phyloP scores from a whole-genome alignment of 2,113 vertebrate species.

The Pelecanoides urinatrix region DNA sequence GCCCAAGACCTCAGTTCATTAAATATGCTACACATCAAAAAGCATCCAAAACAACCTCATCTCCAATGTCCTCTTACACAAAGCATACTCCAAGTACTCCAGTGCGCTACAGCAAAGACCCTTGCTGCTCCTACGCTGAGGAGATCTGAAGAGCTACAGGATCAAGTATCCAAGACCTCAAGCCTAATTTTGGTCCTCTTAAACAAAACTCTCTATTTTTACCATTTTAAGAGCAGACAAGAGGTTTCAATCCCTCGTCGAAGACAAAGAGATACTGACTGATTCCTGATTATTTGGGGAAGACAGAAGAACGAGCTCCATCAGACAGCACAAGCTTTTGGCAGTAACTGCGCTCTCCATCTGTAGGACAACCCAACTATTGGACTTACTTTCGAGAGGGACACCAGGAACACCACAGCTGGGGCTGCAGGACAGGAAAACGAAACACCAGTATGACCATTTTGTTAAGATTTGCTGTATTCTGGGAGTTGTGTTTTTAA shows the following conservation, averaged over 20 bases:
- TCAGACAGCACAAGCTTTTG: background rate
- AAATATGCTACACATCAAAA: background rate
- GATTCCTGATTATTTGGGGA: background rate
- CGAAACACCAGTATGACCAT: background rate
- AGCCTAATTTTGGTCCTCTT: background rate
- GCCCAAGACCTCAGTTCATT: background rate
- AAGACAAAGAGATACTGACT: background rate
- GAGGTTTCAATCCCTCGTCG: background rate
- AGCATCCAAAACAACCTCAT: background rate
- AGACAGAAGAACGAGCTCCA: background rate
- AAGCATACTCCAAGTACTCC: background rate
- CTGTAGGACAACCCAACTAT: background rate
- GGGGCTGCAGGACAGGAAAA: background rate
- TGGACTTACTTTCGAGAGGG: background rate
- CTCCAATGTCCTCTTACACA: background rate
- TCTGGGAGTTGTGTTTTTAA: background rate
- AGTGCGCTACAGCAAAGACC: background rate
- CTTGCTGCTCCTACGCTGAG: background rate
- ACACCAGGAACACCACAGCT: background rate
- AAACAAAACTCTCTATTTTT: background rate
- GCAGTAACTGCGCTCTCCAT: background rate
- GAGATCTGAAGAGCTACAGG: background rate
- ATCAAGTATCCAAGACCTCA: background rate
- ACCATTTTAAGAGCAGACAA: background rate
- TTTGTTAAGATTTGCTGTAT: background rate